Evolutionary conservation across 1,140 invertebrate genomes (phyloP), one percentile per base, ranked within the genome.

Genomic region (Meloidogyne hapla): DNA sequence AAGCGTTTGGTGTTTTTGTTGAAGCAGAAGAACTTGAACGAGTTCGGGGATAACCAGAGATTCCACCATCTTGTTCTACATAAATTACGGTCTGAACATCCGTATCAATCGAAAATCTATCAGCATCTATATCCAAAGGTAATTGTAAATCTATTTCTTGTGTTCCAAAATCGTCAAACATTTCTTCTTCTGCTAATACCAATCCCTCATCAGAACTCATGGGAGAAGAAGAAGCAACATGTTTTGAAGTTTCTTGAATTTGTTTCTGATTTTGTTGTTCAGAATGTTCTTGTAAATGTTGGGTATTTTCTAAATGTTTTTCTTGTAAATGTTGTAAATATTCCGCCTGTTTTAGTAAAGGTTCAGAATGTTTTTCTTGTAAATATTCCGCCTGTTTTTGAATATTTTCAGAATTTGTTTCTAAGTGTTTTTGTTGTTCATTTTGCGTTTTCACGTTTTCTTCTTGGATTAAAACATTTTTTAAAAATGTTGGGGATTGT

Each of bases 21-120:
- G 71, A 73, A 21, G 56, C 48, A n/a, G 48, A 73, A 18, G 56
- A 73, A 38, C 38, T 64, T 12, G 71, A 38, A 38, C 56, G 48
- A 38, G 23, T 15, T 61, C 63, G 21, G 13, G 48, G 48, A 5
- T 18, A 48, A 18, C 1, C 18, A 48, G 5, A 56, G 3, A 56
- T 56, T 56, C 48, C 48, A 4, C 48, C 48, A 10, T 75, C 23
- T 28, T 42, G 48, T 25, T 79, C 68, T 18, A 79, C n/a, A 26
- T 38, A 71, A 48, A 79, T 79, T 38, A 79, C 79, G 1, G 80
- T 82, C 21, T 80, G 79, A 18, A 73, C 74, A 45, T 80, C 80
- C 26, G 79, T 82, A 10, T 82, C 80, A 10, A 80, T 56, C 10
- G 80, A 82, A 42, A 76, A 38, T 2, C 48, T 69, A 23, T 69